Evolutionary conservation across 2,888 invertebrate genomes (phyloP).

Genomic region (Caenorhabditis angaria): DNA sequence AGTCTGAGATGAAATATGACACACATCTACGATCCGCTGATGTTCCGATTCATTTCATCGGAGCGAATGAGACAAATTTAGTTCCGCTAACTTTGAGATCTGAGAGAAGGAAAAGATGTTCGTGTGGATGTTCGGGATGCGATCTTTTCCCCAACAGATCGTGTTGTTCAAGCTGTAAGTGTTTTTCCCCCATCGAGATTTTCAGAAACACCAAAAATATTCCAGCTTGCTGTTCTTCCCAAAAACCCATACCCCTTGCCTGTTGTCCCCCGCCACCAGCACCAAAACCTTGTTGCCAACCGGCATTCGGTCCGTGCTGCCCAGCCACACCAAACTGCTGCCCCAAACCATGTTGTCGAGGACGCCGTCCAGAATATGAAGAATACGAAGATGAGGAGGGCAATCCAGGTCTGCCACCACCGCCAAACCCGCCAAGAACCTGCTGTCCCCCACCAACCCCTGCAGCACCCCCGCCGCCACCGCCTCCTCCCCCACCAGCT

Average conservation of each 20-base stretch:
- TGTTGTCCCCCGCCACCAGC: constrained; percentile 68
- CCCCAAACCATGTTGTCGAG: constrained; percentile 61
- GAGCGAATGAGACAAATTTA: constrained; percentile 45
- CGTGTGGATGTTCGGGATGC: constrained; percentile 66
- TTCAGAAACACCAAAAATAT: neutral
- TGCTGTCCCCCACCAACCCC: constrained; percentile 64
- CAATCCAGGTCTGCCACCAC: constrained; percentile 35
- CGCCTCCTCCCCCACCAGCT: constrained; percentile 65
- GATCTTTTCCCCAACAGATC: constrained; percentile 63
- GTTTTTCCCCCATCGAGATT: neutral
- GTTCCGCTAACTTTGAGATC: constrained; percentile 41
- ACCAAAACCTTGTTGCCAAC: constrained; percentile 66
- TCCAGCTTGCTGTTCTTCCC: constrained; percentile 57
- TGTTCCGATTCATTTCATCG: constrained; percentile 54
- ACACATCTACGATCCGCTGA: constrained; percentile 49
- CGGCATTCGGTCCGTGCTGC: constrained; percentile 66
- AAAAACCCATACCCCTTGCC: constrained; percentile 62
- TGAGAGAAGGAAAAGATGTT: constrained; percentile 56
- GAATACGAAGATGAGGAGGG: constrained; percentile 58
- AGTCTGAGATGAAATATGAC: constrained; percentile 51
- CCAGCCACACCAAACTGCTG: constrained; percentile 66
- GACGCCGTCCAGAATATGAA: constrained; percentile 61
- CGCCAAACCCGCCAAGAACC: constrained; percentile 60
- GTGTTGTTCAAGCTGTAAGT: constrained; percentile 62
- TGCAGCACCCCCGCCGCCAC: constrained; percentile 62